These are phyloP conservation scores for Gracilinanus agilis DNA, from an alignment of 2,113 vertebrate genomes.

Conservation along the genomic window DNA sequence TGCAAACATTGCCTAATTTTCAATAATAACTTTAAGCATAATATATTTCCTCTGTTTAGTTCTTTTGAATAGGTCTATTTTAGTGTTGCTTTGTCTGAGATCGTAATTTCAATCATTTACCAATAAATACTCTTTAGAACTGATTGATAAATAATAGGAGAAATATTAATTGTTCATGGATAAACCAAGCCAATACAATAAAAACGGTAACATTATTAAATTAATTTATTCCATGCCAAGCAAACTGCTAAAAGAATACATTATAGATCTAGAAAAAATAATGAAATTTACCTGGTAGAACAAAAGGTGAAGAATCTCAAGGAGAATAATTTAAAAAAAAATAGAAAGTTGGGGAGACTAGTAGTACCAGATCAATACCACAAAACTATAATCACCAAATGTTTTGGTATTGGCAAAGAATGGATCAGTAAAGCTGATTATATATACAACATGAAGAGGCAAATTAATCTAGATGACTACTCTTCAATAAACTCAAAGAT, in stretches of 20 bases:
- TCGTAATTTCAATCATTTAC: background rate
- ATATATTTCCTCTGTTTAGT: background rate
- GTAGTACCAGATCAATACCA: background rate
- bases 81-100: background rate
- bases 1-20: background rate
- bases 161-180: background rate
- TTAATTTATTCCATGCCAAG: background rate
- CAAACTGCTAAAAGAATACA: background rate
- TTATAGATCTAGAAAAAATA: background rate
- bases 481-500: too few relatives aligned
- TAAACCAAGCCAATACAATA: background rate
- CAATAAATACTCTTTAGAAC: background rate
- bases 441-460: background rate
- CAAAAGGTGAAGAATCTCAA: background rate
- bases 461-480: background rate
- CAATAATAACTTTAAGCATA: background rate
- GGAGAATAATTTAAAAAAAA: background rate
- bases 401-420: background rate
- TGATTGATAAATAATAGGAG: background rate
- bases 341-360: background rate
- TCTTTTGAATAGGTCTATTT: background rate
- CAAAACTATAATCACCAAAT: background rate
- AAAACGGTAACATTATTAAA: background rate
- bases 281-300: background rate
- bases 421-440: background rate